These are phyloP conservation scores for Drosophila cyrtoloma DNA, from an alignment of 2,888 invertebrate species.

Conservation along the genomic window DNA sequence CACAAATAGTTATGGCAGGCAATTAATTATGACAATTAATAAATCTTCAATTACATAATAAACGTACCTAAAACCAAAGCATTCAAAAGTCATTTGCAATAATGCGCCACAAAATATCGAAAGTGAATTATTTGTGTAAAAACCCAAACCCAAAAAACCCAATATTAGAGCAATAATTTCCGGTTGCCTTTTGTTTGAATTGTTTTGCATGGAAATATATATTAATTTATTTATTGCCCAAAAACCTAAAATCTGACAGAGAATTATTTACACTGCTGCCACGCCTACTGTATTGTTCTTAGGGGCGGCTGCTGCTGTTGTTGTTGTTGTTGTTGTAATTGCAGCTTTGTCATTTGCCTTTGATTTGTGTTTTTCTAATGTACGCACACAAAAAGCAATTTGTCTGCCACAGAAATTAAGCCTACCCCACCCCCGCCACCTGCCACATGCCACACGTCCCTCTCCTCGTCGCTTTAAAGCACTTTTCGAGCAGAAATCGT, in stretches of 20 bases:
- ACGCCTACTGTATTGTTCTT: slow-evolving; percentile 44
- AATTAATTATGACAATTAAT: not conserved
- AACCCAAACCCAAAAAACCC: not conserved
- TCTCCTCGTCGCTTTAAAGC: slow-evolving; percentile 28
- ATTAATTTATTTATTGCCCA: slow-evolving; percentile 55
- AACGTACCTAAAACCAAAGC: not conserved
- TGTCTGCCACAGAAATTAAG: slow-evolving; percentile 48
- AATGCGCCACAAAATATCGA: slow-evolving; percentile 1
- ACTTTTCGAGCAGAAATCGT: slow-evolving; percentile 68
- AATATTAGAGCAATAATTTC: slow-evolving; percentile 7
- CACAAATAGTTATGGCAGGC: not conserved
- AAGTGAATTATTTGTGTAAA: not conserved
- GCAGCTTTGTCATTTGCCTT: slow-evolving; percentile 35
- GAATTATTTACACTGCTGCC: slow-evolving; percentile 48
- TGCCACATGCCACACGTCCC: not conserved
- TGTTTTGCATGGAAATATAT: not conserved
- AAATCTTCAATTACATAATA: not conserved
- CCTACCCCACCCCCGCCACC: not conserved
- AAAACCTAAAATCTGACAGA: slow-evolving; percentile 32
- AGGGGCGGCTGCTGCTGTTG: not conserved
- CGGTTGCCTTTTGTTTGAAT: not conserved
- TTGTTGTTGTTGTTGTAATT: slow-evolving; percentile 43
- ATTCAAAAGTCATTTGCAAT: slow-evolving; percentile 11
- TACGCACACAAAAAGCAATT: slow-evolving; percentile 46
- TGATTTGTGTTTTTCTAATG: slow-evolving; percentile 64